These are phyloP conservation scores for Zaprionus lineosus DNA, from an alignment of 2,888 invertebrate species.

Conservation along the genomic window DNA sequence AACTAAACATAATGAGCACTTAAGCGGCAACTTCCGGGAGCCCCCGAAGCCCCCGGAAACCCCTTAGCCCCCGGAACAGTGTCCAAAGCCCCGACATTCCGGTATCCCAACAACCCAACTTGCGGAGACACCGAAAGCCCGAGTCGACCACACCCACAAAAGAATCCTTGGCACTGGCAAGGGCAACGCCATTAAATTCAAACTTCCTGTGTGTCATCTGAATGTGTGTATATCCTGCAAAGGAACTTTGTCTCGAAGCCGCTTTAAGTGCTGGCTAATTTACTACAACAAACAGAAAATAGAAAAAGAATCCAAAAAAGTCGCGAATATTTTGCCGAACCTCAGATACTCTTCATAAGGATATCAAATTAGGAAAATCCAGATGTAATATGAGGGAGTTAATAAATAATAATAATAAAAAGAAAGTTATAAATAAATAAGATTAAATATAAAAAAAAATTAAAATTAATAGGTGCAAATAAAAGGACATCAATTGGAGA, in stretches of 20 bases:
- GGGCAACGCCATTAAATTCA: slow-evolving; percentile 58
- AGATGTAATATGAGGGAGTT: too few species aligned
- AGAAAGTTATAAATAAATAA: too few species aligned
- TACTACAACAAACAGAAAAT: slow-evolving; percentile 49
- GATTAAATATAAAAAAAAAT: too few species aligned
- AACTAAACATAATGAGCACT: slow-evolving; percentile 76
- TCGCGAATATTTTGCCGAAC: not conserved
- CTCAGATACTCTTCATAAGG: slow-evolving; percentile 9
- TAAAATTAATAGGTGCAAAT: too few species aligned
- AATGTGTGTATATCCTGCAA: slow-evolving; percentile 31
- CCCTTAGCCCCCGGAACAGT: too few species aligned
- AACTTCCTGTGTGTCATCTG: slow-evolving; percentile 53
- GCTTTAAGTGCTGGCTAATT: slow-evolving; percentile 72
- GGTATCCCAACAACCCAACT: too few species aligned
- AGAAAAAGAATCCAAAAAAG: not conserved
- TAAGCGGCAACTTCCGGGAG: slow-evolving; percentile 74
- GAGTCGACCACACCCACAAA: slow-evolving; percentile 45
- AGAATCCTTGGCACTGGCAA: slow-evolving; percentile 13
- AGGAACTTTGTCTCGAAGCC: slow-evolving; percentile 44
- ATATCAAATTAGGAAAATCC: too few species aligned
- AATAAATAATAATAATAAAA: too few species aligned
- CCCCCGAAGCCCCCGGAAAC: too few species aligned
- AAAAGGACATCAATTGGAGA: too few species aligned
- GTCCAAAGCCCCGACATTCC: too few species aligned
- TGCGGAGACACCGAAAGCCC: too few species aligned